Evolutionary conservation across 1,140 invertebrate species (phyloP).

Genomic region (Phenacoccus solenopsis): DNA sequence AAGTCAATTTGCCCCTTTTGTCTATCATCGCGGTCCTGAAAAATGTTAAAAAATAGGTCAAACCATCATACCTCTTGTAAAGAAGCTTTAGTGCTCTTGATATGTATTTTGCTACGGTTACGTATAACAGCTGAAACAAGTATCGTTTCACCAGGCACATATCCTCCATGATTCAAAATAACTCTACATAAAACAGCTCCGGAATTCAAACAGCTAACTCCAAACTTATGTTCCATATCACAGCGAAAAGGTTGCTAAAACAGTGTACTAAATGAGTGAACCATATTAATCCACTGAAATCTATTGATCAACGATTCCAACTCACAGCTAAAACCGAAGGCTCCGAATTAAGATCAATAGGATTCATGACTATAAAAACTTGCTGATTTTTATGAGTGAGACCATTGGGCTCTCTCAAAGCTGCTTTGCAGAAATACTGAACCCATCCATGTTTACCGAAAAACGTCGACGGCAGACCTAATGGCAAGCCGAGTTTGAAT

Average conservation of each 20-base stretch:
- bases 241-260: constrained; percentile 79
- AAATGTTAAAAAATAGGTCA: neutral
- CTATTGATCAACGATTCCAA: constrained; percentile 23
- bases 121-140: constrained; percentile 69
- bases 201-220: constrained; percentile 69
- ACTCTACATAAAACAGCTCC: constrained; percentile 72
- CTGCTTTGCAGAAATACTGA: constrained; percentile 87
- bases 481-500: constrained; percentile 79
- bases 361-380: constrained; percentile 93
- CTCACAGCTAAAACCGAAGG: constrained; percentile 74
- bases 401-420: constrained; percentile 74
- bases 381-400: constrained; percentile 90
- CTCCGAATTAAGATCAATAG: constrained; percentile 84
- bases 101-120: constrained; percentile 67
- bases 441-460: constrained; percentile 90
- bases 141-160: constrained; percentile 86
- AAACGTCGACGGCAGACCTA: constrained; percentile 84
- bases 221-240: constrained; percentile 78
- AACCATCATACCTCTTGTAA: constrained; percentile 52
- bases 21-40: neutral
- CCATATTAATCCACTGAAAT: neutral
- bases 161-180: constrained; percentile 76
- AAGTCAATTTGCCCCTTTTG: too few species aligned
- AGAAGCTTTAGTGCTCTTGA: constrained; percentile 59
- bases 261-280: neutral